Base-by-base conservation (phyloP, 35 echinoderm and acorn worm species). In the Patiria miniata region DNA sequence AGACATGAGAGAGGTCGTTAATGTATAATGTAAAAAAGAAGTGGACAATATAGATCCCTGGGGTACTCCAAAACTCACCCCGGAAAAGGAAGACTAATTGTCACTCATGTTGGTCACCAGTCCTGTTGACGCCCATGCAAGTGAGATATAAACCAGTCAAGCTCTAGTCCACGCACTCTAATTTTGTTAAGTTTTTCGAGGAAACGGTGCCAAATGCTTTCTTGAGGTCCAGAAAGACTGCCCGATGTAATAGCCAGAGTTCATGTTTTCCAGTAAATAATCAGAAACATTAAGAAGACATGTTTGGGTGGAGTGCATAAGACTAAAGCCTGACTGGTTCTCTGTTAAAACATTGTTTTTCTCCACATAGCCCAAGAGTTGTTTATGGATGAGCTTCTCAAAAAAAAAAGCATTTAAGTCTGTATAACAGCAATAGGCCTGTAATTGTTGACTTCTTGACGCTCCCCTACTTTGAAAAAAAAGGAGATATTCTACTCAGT, bases 241-340 rank as follows among this genome's bases (percentile, higher is more conserved):
- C 84, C 2, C 84, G 2, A 23, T 77, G 47, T 40, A 34, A n/a
- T 39, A 47, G 9, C 84, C 60, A 1, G 54, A 33, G 68, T 60
- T 77, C 60, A 86, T 86, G 44, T 77, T 86, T 16, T 44, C 39
- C 22, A 77, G 21, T 1, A 86, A 40, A 44, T 69, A 77, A 77
- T 77, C 68, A 42, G 53, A 86, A 26, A 86, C 84, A 16, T 76
- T 61, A 44, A 86, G 53, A 37, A 86, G 84, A 23, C 60, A 77
- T 18, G 84, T 86, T 36, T 86, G 61, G 2, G 61, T 86, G 39
- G 84, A 86, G 42, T 86, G 84, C 40, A 26, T 44, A 21, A 60
- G 83, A 76, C 84, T 37, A 52, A 77, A 86, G 39, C 84, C 84
- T 39, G 84, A 86, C 58, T 86, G 83, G 37, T 86, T 44, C 3